phyloP scores from a whole-genome alignment of 2,113 vertebrate genomes.

The Ascaphus truei region DNA sequence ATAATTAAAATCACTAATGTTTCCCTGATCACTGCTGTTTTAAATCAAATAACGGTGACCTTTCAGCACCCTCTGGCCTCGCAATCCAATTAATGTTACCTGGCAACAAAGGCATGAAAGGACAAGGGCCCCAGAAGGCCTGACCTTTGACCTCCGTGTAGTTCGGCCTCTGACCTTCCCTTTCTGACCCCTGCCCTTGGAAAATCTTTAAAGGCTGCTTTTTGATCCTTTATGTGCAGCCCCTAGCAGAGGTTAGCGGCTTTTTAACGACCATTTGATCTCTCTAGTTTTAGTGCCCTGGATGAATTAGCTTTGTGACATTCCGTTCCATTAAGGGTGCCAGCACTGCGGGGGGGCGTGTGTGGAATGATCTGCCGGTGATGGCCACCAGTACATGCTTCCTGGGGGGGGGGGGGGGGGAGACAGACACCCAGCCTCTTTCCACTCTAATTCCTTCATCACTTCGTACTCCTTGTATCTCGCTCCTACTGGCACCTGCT shows the following conservation, averaged over 20 bases:
- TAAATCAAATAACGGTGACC: slow-evolving; percentile 13
- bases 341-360: too few species aligned
- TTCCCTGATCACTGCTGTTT: neutral
- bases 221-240: neutral
- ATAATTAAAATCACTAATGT: slow-evolving; percentile 12
- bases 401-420: neutral
- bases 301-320: neutral
- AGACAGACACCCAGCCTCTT: too few species aligned
- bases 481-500: neutral
- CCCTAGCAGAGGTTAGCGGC: neutral
- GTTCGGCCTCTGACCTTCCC: slow-evolving; percentile 40
- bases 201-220: slow-evolving; percentile 30
- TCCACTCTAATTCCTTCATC: neutral
- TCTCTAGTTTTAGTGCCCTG: neutral
- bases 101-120: slow-evolving; percentile 7
- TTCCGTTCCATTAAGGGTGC: neutral
- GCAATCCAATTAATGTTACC: slow-evolving; percentile 24
- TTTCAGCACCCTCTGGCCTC: neutral
- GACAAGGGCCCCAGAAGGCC: neutral
- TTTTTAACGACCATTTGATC: neutral
- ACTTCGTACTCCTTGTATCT: neutral
- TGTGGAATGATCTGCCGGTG: too few species aligned
- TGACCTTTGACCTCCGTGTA: slow-evolving; percentile 4
- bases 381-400: too few species aligned
- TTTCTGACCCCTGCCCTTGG: slow-evolving; percentile 38